Evolutionary conservation across 2,113 vertebrate genomes (phyloP).

Genomic region (Laterallus jamaicensis): DNA sequence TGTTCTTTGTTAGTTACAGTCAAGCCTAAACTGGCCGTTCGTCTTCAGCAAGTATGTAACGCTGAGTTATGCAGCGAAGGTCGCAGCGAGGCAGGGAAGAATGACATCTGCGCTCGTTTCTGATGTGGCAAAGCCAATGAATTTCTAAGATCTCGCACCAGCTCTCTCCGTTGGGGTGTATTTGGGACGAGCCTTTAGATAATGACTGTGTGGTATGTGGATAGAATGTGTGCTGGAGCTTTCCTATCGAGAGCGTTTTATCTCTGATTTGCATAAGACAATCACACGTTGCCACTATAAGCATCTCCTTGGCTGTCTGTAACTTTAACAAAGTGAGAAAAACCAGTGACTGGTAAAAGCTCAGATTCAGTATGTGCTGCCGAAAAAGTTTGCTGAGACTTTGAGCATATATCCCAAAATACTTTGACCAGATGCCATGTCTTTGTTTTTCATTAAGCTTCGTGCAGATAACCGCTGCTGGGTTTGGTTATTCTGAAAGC

Average conservation of each 20-base stretch:
- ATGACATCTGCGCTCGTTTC: background rate
- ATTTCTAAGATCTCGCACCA: background rate
- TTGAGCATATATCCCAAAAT: background rate
- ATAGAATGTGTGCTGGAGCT: background rate
- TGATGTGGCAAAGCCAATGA: background rate
- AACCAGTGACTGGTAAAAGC: background rate
- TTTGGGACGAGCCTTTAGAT: slow-evolving; percentile 6
- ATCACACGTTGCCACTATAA: background rate
- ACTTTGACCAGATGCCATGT: background rate
- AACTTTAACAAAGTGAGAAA: background rate
- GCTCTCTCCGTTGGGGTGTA: background rate
- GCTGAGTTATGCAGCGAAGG: background rate
- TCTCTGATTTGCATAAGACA: background rate
- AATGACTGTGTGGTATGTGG: background rate
- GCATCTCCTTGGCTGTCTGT: background rate
- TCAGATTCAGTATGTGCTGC: background rate
- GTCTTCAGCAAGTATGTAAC: background rate
- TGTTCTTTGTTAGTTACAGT: slow-evolving; percentile 46
- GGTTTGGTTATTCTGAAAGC: background rate
- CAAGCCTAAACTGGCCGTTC: background rate
- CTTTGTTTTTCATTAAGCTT: background rate
- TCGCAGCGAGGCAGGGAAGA: background rate
- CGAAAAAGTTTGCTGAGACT: slow-evolving; percentile 6
- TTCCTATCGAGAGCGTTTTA: background rate
- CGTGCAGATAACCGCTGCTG: background rate